These are phyloP conservation scores for Dolichoris vasculosae DNA, from an alignment of 1,140 invertebrate species.

Conservation along the genomic window DNA sequence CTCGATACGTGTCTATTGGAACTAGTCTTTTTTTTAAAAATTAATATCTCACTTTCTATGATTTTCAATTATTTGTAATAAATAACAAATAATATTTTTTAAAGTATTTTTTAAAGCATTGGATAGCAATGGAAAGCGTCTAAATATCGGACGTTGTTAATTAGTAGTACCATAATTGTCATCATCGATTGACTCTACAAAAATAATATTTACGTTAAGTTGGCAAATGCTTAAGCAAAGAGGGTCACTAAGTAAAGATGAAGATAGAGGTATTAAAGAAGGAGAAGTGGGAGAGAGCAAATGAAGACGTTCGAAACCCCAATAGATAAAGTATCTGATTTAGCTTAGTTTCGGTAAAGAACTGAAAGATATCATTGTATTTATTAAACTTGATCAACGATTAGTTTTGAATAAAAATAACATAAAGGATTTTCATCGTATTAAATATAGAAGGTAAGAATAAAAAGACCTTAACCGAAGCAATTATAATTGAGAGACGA, in stretches of 20 bases:
- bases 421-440: constrained; percentile 3
- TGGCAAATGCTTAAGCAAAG: constrained; percentile 8
- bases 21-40: background rate
- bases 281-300: background rate
- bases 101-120: background rate
- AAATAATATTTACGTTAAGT: constrained; percentile 43
- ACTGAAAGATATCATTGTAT: background rate
- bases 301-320: constrained; percentile 43
- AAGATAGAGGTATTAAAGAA: constrained; percentile 36
- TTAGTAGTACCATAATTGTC: background rate
- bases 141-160: background rate
- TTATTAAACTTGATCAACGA: constrained; percentile 45
- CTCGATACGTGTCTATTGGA: background rate
- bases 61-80: no score
- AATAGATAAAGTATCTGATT: constrained; percentile 37
- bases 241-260: constrained; percentile 44
- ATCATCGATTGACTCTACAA: constrained; percentile 34
- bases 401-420: constrained; percentile 45
- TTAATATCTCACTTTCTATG: background rate
- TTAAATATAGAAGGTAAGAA: background rate
- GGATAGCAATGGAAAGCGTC: background rate
- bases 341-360: background rate
- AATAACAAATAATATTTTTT: no score
- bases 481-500: constrained; percentile 43
- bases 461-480: background rate